phyloP scores from a whole-genome alignment of 2,888 invertebrate genomes.

The Cataglyphis altisquamis region DNA sequence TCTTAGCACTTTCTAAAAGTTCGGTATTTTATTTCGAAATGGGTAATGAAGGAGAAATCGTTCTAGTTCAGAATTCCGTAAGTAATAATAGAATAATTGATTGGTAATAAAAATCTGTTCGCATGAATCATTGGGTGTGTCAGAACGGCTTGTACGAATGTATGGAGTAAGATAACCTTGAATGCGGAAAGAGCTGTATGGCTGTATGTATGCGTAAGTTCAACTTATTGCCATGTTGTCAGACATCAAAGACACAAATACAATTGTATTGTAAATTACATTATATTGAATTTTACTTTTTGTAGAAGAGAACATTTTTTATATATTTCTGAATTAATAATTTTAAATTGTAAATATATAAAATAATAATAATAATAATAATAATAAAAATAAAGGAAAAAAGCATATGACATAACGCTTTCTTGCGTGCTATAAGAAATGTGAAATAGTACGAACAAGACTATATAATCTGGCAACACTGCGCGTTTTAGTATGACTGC shows the following conservation, averaged over 20 bases:
- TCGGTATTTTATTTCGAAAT: constrained; percentile 18
- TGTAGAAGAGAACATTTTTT: not conserved
- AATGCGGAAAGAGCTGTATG: not conserved
- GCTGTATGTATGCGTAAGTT: not conserved
- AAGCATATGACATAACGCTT: not conserved
- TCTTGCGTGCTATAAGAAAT: not conserved
- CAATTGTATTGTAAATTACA: not conserved
- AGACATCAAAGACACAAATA: not conserved
- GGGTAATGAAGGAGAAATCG: constrained; percentile 50
- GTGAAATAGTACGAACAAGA: not conserved
- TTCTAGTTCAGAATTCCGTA: constrained; percentile 55
- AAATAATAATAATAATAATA: no score
- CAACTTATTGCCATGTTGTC: not conserved
- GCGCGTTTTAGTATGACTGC: not conserved
- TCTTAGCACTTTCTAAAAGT: not conserved
- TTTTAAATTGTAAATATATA: not conserved
- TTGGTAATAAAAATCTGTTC: not conserved
- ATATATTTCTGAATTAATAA: not conserved
- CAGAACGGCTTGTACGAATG: not conserved
- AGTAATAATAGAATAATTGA: constrained; percentile 45
- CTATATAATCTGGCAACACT: not conserved
- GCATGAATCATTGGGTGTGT: not conserved
- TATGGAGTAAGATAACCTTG: constrained; percentile 33
- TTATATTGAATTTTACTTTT: constrained; percentile 4
- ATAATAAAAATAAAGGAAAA: not conserved